These are phyloP conservation scores for Drusus annulatus DNA, from an alignment of 1,140 invertebrate genomes.

Conservation along the genomic window DNA sequence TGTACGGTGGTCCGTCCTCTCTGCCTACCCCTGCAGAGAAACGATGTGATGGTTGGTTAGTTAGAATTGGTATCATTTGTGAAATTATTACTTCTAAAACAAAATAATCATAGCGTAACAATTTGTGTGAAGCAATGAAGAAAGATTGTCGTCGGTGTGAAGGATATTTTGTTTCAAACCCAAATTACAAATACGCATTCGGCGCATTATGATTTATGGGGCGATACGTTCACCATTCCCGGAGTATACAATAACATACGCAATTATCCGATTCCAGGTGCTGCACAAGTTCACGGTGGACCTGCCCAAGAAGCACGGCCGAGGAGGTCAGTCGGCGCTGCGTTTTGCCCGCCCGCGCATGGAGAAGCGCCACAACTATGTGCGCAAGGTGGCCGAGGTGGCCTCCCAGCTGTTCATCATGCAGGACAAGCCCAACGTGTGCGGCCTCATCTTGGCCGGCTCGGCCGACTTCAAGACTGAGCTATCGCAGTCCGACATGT, in stretches of 20 bases:
- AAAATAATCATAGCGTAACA: no score
- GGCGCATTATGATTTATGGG: no score
- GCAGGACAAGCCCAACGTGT: constrained; percentile 97
- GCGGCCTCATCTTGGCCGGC: constrained; percentile 97
- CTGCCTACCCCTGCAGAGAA: no score
- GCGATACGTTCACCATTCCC: no score
- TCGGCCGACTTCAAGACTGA: constrained; percentile 99
- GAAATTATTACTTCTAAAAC: no score
- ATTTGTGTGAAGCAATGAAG: no score
- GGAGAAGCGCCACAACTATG: constrained; percentile 99
- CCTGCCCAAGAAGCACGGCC: constrained; percentile 99
- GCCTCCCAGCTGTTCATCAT: constrained; percentile 97
- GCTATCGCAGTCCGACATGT: constrained; percentile 99
- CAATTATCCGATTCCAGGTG: constrained; percentile 71
- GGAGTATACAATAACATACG: not conserved
- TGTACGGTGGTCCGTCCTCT: no score
- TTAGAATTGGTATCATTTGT: no score
- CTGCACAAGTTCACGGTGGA: constrained; percentile 99
- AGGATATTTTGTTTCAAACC: no score
- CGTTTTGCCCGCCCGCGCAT: constrained; percentile 99
- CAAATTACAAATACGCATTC: no score
- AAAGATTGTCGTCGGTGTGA: no score
- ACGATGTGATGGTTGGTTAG: no score
- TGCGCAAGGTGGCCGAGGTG: constrained; percentile 98
- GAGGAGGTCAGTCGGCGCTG: constrained; percentile 99